Base-by-base conservation (phyloP, 2,888 invertebrate genomes). In the Drosophila colorata region DNA sequence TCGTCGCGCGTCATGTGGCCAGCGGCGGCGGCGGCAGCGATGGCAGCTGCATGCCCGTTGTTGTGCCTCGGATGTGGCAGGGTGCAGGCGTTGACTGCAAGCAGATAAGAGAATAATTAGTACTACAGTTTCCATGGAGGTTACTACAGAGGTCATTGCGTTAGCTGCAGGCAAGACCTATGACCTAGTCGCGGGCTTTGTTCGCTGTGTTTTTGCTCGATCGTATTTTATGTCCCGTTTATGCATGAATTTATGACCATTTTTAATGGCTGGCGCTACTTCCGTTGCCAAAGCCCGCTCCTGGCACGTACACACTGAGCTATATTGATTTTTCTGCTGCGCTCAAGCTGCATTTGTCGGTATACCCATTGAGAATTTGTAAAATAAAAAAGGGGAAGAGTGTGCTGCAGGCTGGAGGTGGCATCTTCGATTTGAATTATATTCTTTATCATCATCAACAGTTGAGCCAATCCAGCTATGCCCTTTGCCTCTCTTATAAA, bases 31-130 rank as follows among this genome's bases (percentile, higher is more conserved):
- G 58, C 69, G 23, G 61, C 71, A 40, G 71, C 69, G 28, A 65
- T 52, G 69, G 88, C 85, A 9, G 56, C 63, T 11, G 51, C 74
- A 71, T 90, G 90, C 56, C 83, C 74, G 59, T 90, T 91, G 68
- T 90, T 90, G 69, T 92, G 92, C 56, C 92, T 83, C 53, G 92
- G 92, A 88, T 92, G 92, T 33, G 92, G 92, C 84, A 92, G 75
- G 9, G 92, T 92, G 72, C 92, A 83, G 35, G 92, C 90, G 80
- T 92, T 92, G n/a, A 88, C 92, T 92, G 74, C 28, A 87, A 87
- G 44, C 28, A 40, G 48, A 55, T 16, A 5, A 40, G 6, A 13
- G 5, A 0, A n/a, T 14, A 31, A 46, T 43, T 43, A 43, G 41
- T 23, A 8, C n/a, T 16, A 43, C 6, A 46, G 46, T 47, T 47